Evolutionary conservation across 2,113 vertebrate species (phyloP).

Genomic region (Brachypodius melanocephalos): DNA sequence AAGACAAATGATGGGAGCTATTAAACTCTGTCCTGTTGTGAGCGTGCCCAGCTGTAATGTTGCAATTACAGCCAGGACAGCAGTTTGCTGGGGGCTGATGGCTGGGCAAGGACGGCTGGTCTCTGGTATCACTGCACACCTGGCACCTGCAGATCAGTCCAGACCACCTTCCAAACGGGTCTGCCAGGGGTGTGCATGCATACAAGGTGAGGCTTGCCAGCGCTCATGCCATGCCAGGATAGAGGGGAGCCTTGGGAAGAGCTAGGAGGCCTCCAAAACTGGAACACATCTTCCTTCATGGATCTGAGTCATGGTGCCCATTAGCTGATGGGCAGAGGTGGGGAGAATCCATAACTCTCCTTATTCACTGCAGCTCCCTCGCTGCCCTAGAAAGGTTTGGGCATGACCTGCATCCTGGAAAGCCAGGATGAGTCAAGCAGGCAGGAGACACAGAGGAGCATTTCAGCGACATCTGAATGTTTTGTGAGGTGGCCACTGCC

Average conservation of each 20-base stretch:
- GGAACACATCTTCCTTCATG: neutral
- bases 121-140: neutral
- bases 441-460: rapidly evolving
- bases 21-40: conserved; percentile 37
- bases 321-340: neutral
- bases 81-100: neutral
- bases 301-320: rapidly evolving
- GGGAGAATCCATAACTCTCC: neutral
- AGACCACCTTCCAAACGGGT: neutral
- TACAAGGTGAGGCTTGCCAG: rapidly evolving
- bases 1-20: conserved; percentile 49
- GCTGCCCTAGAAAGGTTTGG: neutral
- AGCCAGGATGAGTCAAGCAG: neutral
- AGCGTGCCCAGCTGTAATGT: neutral
- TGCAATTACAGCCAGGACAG: neutral
- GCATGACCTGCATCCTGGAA: neutral
- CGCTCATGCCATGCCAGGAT: neutral
- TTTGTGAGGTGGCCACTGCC: rapidly evolving
- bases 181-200: neutral
- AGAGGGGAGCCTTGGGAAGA: neutral
- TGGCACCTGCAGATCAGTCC: neutral
- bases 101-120: neutral
- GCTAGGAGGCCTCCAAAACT: neutral
- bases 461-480: neutral
- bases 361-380: rapidly evolving